Conservation (phyloP, 2,113 vertebrate genomes). For the Numenius arquata region DNA sequence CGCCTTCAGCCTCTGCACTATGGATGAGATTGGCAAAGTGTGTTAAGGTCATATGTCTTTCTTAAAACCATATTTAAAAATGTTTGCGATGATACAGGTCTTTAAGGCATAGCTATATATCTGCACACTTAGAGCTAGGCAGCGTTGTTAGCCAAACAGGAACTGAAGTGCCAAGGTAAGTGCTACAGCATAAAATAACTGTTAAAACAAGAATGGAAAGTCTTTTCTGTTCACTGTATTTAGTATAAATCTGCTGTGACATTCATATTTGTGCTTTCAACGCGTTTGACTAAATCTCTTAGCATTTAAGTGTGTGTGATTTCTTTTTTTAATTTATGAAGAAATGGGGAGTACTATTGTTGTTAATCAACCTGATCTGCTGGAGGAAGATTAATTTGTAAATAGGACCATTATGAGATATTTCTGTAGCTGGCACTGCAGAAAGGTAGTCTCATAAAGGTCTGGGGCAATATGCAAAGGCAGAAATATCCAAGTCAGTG, state of each 20-base stretch:
- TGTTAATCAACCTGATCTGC: not conserved
- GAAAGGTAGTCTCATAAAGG: not conserved
- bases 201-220: not conserved
- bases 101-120: not conserved
- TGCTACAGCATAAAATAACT: not conserved
- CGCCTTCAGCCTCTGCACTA: not conserved
- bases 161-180: not conserved
- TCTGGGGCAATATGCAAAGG: not conserved
- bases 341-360: not conserved
- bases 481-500: not conserved
- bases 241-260: not conserved
- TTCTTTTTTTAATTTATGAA: not conserved
- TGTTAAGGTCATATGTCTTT: slow-evolving; percentile 2
- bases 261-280: not conserved
- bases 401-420: not conserved
- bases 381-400: not conserved
- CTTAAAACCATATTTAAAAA: not conserved
- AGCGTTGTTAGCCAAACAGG: not conserved
- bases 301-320: not conserved
- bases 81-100: not conserved
- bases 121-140: not conserved
- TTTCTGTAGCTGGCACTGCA: not conserved
- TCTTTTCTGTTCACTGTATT: not conserved
- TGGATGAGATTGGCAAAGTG: not conserved
- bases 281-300: not conserved